Evolutionary conservation across 1,140 invertebrate species (phyloP).

Genomic region (Drosophila kanapiae): DNA sequence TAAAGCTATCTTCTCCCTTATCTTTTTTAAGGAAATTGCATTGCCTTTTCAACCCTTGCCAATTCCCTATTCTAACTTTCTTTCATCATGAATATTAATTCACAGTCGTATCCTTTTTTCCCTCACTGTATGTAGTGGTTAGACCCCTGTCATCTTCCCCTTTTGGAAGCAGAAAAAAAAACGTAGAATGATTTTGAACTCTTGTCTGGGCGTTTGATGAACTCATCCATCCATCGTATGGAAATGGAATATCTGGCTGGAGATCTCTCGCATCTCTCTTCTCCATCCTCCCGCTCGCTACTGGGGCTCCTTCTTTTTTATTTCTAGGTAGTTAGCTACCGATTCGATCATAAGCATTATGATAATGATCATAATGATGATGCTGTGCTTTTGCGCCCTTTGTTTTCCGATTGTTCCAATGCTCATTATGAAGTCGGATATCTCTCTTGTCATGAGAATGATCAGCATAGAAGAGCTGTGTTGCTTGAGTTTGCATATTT

Average conservation of each 20-base stretch:
- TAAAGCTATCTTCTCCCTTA: background rate
- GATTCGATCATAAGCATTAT: conserved; percentile 56
- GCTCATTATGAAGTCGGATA: conserved; percentile 31
- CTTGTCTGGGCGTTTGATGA: conserved; percentile 74
- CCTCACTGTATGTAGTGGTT: conserved; percentile 3
- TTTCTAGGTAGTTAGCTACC: conserved; percentile 68
- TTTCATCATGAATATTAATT: background rate
- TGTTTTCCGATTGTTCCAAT: conserved; percentile 52
- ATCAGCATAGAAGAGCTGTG: conserved; percentile 42
- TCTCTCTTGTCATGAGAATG: conserved; percentile 39
- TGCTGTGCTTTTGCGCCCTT: conserved; percentile 63
- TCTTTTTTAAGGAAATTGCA: background rate
- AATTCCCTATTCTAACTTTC: background rate
- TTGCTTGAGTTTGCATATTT: conserved; percentile 74
- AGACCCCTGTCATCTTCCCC: conserved; percentile 10
- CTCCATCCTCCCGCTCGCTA: background rate
- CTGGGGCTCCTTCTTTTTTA: conserved; percentile 17
- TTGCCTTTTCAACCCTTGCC: no score
- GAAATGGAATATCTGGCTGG: conserved; percentile 46
- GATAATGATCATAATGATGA: conserved; percentile 57
- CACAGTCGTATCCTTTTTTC: background rate
- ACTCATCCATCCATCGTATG: conserved; percentile 73
- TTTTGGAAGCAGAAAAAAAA: background rate
- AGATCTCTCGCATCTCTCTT: conserved; percentile 27
- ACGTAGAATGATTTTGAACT: conserved; percentile 63